phyloP scores from a whole-genome alignment of 2,888 invertebrate species.

The Drosophila stalkeri region DNA sequence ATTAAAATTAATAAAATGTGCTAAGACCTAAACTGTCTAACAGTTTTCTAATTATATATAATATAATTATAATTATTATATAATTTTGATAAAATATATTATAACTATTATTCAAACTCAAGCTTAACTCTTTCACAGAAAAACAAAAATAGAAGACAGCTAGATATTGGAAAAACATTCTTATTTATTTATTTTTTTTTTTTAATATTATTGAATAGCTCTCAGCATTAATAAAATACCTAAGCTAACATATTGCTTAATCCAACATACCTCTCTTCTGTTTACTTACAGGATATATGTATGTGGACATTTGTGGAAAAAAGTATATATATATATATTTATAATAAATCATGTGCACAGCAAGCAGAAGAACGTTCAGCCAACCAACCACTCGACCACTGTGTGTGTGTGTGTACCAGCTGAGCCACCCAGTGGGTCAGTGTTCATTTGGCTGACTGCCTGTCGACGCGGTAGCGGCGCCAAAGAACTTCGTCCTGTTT shows the following conservation, averaged over 20 bases:
- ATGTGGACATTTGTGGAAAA: slow-evolving; percentile 16
- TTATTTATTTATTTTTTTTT: no score
- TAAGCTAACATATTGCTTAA: background rate
- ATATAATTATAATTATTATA: no score
- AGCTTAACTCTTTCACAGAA: no score
- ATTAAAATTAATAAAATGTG: no score
- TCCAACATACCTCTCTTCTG: background rate
- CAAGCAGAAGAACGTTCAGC: slow-evolving; percentile 32
- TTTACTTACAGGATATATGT: slow-evolving; percentile 15
- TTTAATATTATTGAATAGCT: no score
- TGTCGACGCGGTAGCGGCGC: slow-evolving; percentile 53
- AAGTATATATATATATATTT: slow-evolving; percentile 16
- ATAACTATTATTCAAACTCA: no score
- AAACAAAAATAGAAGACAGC: no score
- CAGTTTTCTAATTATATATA: no score
- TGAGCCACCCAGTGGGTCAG: slow-evolving; percentile 34
- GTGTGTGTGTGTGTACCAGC: background rate
- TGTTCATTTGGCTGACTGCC: slow-evolving; percentile 42
- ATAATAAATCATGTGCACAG: slow-evolving; percentile 71
- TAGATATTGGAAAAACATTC: no score
- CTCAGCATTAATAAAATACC: no score
- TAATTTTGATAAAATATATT: no score
- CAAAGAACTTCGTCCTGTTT: slow-evolving; percentile 50
- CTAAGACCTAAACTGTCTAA: no score
- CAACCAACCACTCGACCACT: slow-evolving; percentile 24